A percentile compares a stretch with the other conserved stretches of the same genome.
phyloP scores from a whole-genome alignment of 2,113 vertebrate genomes.

The Muntiacus muntjak region DNA sequence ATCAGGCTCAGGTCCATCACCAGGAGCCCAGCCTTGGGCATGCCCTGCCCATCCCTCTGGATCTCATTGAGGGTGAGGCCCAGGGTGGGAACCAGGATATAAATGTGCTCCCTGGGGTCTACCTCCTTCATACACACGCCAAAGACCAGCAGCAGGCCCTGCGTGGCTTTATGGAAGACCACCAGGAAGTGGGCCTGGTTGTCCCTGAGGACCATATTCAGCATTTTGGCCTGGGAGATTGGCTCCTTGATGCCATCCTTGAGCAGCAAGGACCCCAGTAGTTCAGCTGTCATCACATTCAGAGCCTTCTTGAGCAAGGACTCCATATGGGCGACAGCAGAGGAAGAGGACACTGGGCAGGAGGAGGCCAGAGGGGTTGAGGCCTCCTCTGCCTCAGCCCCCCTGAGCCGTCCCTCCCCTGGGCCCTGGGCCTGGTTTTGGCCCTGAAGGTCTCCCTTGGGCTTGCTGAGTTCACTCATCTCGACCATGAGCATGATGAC shows the following conservation, averaged over 20 bases:
- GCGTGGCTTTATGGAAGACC: background rate
- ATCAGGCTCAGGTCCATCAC: too few species aligned
- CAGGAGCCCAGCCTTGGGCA: too few species aligned
- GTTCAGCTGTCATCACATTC: rapidly evolving
- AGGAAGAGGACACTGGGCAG: rapidly evolving
- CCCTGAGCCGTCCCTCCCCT: rapidly evolving
- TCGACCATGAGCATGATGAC: background rate
- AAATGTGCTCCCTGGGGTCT: too few species aligned
- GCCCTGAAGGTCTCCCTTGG: background rate
- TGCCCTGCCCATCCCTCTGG: too few species aligned
- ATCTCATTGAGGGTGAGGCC: too few species aligned
- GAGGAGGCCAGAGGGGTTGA: background rate
- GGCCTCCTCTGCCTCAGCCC: background rate
- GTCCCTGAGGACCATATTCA: rapidly evolving
- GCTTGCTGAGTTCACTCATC: background rate
- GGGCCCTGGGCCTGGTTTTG: background rate
- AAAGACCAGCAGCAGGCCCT: background rate
- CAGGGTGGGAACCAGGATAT: too few species aligned
- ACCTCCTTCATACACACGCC: background rate
- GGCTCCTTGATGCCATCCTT: background rate
- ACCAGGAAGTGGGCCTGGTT: rapidly evolving
- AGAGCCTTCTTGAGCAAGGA: rapidly evolving
- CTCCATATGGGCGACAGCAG: rapidly evolving
- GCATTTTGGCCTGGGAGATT: background rate
- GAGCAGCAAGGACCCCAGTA: background rate